These are phyloP conservation scores for Scaptomyza reducta DNA, from an alignment of 2,888 invertebrate species.

Conservation along the genomic window DNA sequence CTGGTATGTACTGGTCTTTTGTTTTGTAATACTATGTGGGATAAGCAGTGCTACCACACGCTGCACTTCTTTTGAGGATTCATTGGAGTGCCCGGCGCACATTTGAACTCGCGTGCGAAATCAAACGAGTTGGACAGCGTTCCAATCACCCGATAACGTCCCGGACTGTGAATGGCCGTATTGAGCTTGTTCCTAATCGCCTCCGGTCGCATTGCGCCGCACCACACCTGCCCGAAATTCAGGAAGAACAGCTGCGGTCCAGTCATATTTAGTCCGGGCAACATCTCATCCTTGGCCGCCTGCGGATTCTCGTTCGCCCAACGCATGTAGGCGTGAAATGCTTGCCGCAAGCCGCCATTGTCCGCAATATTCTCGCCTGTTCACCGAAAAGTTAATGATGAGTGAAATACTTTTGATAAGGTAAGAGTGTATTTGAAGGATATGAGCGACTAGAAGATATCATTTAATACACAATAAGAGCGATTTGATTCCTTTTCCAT, in stretches of 20 bases:
- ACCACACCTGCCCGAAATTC: conserved; percentile 95
- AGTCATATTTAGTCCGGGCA: conserved; percentile 90
- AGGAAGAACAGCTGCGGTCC: conserved; percentile 94
- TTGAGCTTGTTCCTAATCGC: conserved; percentile 91
- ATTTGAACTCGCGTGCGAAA: conserved; percentile 89
- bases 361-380: conserved; percentile 95
- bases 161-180: conserved; percentile 93
- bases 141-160: conserved; percentile 91
- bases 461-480: neutral
- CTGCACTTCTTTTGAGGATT: conserved; percentile 91
- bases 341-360: conserved; percentile 97
- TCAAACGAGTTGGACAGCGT: conserved; percentile 91
- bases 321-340: conserved; percentile 93
- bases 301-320: conserved; percentile 89
- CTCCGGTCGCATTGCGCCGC: conserved; percentile 92
- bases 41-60: conserved; percentile 87
- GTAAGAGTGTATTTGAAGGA: neutral
- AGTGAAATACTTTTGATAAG: conserved; percentile 7
- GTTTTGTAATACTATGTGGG: conserved; percentile 48
- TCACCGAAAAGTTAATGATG: conserved; percentile 14
- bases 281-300: conserved; percentile 85
- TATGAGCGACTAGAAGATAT: neutral
- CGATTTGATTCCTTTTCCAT: neutral
- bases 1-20: conserved; percentile 28
- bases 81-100: conserved; percentile 90